Evolutionary conservation across 2,888 invertebrate genomes (phyloP).

Genomic region (Ceraclea dissimilis): DNA sequence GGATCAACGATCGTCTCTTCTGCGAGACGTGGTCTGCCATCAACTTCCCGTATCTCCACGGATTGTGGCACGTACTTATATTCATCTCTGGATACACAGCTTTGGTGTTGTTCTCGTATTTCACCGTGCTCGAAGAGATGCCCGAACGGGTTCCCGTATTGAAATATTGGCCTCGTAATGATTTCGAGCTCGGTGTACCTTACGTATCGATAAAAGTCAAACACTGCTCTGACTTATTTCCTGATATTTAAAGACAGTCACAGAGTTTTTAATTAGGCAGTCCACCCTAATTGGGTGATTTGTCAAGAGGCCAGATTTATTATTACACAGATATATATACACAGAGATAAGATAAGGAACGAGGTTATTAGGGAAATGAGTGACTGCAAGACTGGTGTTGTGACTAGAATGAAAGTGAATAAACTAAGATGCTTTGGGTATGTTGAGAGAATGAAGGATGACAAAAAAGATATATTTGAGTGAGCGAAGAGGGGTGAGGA

Average conservation of each 20-base stretch:
- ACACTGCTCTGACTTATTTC: neutral
- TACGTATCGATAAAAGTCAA: constrained; percentile 58
- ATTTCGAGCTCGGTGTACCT: constrained; percentile 71
- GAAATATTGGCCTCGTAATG: constrained; percentile 69
- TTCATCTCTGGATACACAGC: constrained; percentile 72
- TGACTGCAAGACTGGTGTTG: too few relatives aligned
- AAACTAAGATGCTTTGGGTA: too few relatives aligned
- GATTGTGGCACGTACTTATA: constrained; percentile 75
- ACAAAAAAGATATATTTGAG: too few relatives aligned
- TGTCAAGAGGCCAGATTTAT: too few relatives aligned
- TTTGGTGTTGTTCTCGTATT: constrained; percentile 71
- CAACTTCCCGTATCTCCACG: constrained; percentile 76
- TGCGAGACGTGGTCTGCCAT: constrained; percentile 72
- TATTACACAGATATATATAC: too few relatives aligned
- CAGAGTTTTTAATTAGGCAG: too few relatives aligned
- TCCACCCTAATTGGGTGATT: too few relatives aligned
- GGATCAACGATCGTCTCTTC: constrained; percentile 71
- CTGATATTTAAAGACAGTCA: neutral
- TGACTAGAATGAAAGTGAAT: too few relatives aligned
- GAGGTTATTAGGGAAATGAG: too few relatives aligned
- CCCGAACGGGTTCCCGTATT: constrained; percentile 64
- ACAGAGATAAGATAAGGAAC: too few relatives aligned
- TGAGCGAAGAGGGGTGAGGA: too few relatives aligned
- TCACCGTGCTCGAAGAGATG: constrained; percentile 63
- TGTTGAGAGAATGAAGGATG: too few relatives aligned